Conservation (phyloP, 2,113 vertebrate species). For the Dipodomys stephensi region DNA sequence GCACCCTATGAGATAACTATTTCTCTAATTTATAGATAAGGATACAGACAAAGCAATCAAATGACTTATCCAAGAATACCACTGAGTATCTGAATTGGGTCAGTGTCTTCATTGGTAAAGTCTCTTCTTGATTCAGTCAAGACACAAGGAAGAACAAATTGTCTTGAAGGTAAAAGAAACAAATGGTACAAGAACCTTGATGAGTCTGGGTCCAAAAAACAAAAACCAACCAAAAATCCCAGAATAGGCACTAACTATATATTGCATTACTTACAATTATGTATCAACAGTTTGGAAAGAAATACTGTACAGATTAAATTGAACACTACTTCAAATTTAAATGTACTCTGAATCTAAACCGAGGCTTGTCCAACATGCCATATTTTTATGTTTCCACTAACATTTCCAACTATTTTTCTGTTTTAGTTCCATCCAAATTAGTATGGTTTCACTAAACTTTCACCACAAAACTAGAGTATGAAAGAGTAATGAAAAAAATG, state of each 20-base stretch:
- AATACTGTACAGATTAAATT: neutral
- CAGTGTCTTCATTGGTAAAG: neutral
- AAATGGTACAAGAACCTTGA: too few species aligned
- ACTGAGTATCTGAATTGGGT: too few species aligned
- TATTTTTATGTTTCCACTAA: neutral
- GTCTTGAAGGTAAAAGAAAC: neutral
- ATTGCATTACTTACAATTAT: neutral
- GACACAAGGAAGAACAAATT: neutral
- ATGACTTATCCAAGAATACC: neutral
- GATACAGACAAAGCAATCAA: neutral
- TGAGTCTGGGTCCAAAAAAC: neutral
- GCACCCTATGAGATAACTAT: neutral
- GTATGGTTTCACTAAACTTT: constrained; percentile 27
- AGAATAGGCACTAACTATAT: neutral
- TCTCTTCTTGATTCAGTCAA: neutral
- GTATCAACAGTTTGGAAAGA: neutral
- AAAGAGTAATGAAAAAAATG: constrained; percentile 7
- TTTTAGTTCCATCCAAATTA: neutral
- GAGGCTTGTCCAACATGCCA: neutral
- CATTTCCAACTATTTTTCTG: constrained; percentile 16
- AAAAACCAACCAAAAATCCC: neutral
- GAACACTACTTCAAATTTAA: neutral
- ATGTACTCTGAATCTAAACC: neutral
- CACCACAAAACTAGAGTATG: neutral
- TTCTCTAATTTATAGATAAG: neutral